Percentiles rank a stretch among this genome's conserved stretches.
Evolutionary conservation across 1,140 invertebrate genomes (phyloP).

Genomic region (Polyergus mexicanus): DNA sequence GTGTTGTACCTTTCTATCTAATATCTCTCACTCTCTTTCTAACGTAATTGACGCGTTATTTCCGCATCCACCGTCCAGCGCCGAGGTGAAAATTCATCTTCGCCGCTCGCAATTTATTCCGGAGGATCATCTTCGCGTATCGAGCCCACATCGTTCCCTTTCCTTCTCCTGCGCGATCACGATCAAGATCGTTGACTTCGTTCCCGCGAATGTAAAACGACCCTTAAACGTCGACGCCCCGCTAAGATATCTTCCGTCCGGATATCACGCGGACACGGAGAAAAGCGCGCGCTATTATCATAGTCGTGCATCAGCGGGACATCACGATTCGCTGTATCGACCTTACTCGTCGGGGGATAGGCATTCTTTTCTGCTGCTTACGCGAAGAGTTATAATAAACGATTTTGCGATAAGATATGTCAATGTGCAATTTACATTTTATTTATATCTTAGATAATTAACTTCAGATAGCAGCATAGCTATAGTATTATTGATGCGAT

Average conservation of each 20-base stretch:
- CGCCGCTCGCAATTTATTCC: slow-evolving; percentile 59
- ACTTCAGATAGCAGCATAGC: background rate
- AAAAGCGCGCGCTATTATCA: slow-evolving; percentile 72
- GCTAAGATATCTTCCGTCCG: slow-evolving; percentile 70
- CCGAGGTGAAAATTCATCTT: slow-evolving; percentile 66
- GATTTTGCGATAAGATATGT: background rate
- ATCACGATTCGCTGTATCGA: slow-evolving; percentile 65
- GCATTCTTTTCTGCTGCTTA: slow-evolving; percentile 7
- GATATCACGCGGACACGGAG: slow-evolving; percentile 74
- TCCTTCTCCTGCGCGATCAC: slow-evolving; percentile 69
- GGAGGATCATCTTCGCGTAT: slow-evolving; percentile 22
- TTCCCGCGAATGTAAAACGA: slow-evolving; percentile 80
- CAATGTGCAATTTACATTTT: slow-evolving; percentile 35
- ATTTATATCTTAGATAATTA: background rate
- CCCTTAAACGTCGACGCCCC: slow-evolving; percentile 57
- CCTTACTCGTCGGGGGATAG: slow-evolving; percentile 28
- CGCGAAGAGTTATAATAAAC: background rate
- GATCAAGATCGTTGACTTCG: slow-evolving; percentile 83
- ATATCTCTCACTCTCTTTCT: background rate
- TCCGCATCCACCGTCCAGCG: slow-evolving; percentile 57
- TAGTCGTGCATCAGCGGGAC: slow-evolving; percentile 74
- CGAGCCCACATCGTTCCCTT: background rate
- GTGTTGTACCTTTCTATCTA: slow-evolving; percentile 27
- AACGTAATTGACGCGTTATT: slow-evolving; percentile 70
- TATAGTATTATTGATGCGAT: background rate